Conservation (phyloP, 2,113 vertebrate genomes). For the Takifugu bimaculatus region DNA sequence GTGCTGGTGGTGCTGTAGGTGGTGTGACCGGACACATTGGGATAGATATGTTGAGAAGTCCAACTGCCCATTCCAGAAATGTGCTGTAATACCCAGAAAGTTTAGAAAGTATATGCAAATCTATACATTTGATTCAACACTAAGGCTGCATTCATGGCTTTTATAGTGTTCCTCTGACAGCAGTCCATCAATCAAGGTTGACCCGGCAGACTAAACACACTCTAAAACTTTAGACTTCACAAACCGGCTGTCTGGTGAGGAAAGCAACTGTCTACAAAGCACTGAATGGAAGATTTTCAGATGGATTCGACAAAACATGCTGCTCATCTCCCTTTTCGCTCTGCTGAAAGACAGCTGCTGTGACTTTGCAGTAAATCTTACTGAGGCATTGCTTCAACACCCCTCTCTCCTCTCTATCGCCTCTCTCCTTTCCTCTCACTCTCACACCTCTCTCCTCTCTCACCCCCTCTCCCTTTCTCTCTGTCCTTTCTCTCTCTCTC, state of each 20-base stretch:
- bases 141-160: neutral
- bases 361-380: constrained; percentile 50
- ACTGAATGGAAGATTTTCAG: constrained; percentile 11
- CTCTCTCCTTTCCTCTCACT: too few species aligned
- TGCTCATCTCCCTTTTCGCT: constrained; percentile 7
- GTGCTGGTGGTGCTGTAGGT: neutral
- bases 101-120: neutral
- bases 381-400: constrained; percentile 8
- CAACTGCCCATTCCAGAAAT: neutral
- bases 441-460: too few species aligned
- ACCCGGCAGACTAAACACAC: constrained; percentile 30
- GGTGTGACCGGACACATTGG: too few species aligned
- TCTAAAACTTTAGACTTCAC: constrained; percentile 5
- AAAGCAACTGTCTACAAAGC: constrained; percentile 1
- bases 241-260: constrained; percentile 11
- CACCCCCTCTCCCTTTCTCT: too few species aligned
- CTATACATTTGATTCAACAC: neutral
- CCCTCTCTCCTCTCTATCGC: neutral
- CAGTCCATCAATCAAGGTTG: constrained; percentile 30
- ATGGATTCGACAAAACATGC: constrained; percentile 5
- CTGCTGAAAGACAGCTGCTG: constrained; percentile 19
- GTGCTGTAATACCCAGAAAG: neutral
- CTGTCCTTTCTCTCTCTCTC: neutral
- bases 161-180: too few species aligned
- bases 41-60: neutral